Evolutionary conservation across 2,797 vertebrate genomes (phyloP).

Genomic region (Cryptoprocta ferox): DNA sequence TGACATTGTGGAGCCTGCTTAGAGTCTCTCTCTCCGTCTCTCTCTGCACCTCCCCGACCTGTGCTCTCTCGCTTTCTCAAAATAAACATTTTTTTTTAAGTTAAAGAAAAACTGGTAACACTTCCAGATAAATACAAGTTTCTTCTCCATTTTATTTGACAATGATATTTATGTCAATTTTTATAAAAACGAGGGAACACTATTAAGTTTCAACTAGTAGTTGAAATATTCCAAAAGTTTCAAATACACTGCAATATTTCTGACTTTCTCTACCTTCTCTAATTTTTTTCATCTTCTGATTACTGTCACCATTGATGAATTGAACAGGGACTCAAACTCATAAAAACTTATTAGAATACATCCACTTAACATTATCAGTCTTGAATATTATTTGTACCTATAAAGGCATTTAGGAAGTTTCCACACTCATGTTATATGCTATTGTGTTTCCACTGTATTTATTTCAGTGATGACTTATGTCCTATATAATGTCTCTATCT

Average conservation of each 20-base stretch:
- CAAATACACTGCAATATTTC: not conserved
- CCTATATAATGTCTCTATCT: not conserved
- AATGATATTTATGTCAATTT: not conserved
- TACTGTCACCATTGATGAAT: not conserved
- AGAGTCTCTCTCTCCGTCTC: too few relatives aligned
- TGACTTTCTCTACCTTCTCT: not conserved
- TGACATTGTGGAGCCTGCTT: too few relatives aligned
- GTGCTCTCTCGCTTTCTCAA: too few relatives aligned
- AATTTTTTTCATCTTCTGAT: not conserved
- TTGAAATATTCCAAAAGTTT: not conserved
- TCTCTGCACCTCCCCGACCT: too few relatives aligned
- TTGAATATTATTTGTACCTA: not conserved
- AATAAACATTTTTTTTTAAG: too few relatives aligned
- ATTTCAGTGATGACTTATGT: not conserved
- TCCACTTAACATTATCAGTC: not conserved
- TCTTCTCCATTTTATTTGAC: not conserved
- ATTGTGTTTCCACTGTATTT: not conserved
- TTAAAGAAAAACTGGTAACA: constrained; percentile 13
- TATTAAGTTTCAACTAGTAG: not conserved
- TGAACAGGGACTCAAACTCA: not conserved
- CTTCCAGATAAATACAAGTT: not conserved
- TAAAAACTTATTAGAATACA: not conserved
- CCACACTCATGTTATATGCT: not conserved
- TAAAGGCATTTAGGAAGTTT: not conserved
- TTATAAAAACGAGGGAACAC: not conserved